Evolutionary conservation across 2,888 invertebrate genomes (phyloP).

Genomic region (Leptinotarsa peninsularis): DNA sequence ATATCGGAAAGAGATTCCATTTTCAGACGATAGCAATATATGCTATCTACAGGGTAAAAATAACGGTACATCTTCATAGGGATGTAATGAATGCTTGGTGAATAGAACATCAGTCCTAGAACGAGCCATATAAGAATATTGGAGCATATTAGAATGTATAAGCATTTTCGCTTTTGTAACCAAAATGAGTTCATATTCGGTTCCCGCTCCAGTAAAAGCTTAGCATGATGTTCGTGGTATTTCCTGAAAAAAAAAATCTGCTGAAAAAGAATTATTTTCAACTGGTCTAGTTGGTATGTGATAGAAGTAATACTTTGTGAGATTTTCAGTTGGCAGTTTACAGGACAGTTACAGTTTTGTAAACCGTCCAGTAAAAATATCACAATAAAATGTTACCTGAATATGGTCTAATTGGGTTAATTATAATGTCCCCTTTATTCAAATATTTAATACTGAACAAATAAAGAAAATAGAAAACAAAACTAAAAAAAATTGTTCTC

Average conservation of each 20-base stretch:
- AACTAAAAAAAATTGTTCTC: too few species aligned
- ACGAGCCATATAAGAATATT: slow-evolving; percentile 23
- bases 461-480: too few species aligned
- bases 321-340: too few species aligned
- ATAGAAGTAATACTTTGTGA: too few species aligned
- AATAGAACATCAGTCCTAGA: slow-evolving; percentile 18
- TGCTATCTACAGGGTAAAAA: slow-evolving; percentile 51
- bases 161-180: slow-evolving; percentile 36
- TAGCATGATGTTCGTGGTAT: neutral
- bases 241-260: neutral
- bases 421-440: too few species aligned
- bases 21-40: slow-evolving; percentile 57
- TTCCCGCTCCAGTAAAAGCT: neutral
- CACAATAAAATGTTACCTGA: too few species aligned
- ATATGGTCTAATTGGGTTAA: too few species aligned
- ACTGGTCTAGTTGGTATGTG: neutral
- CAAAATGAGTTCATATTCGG: slow-evolving; percentile 23
- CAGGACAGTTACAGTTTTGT: too few species aligned
- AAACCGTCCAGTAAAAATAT: too few species aligned
- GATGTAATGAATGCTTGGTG: slow-evolving; percentile 27
- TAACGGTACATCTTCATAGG: slow-evolving; percentile 43
- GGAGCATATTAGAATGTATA: slow-evolving; percentile 37
- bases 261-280: neutral
- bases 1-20: slow-evolving; percentile 58
- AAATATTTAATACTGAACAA: too few species aligned